These are phyloP conservation scores for Stigmatopora argus DNA, from an alignment of 2,113 vertebrate genomes.

Conservation along the genomic window DNA sequence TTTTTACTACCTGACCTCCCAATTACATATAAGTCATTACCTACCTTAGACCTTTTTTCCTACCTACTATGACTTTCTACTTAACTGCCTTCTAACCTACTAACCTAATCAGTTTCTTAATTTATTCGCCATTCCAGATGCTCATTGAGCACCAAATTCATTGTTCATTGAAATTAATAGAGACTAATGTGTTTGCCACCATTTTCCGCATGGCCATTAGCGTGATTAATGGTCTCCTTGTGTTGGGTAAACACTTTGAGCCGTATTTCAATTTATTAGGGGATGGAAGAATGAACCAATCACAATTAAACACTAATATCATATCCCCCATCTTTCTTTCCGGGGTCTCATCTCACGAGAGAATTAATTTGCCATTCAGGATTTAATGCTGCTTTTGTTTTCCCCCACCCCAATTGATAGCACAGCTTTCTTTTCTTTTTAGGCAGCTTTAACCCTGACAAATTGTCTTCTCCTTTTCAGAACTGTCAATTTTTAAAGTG, in stretches of 20 bases:
- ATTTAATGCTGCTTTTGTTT: slow-evolving; percentile 21
- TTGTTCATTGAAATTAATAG: slow-evolving; percentile 43
- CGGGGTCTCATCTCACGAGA: slow-evolving; percentile 23
- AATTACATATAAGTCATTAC: no score
- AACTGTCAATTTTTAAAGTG: slow-evolving; percentile 39
- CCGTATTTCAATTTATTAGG: slow-evolving; percentile 54
- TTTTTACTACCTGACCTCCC: not conserved
- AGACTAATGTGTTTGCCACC: slow-evolving; percentile 63
- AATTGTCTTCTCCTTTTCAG: slow-evolving; percentile 11
- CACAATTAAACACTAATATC: slow-evolving; percentile 54
- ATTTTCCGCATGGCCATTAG: slow-evolving; percentile 52
- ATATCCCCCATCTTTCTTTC: not conserved
- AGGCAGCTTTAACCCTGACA: slow-evolving; percentile 6
- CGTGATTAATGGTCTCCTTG: slow-evolving; percentile 61
- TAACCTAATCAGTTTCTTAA: not conserved
- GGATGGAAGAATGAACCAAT: slow-evolving; percentile 51
- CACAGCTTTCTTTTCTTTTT: slow-evolving; percentile 9
- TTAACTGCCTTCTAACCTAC: not conserved
- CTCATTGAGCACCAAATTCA: slow-evolving; percentile 12
- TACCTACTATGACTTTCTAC: no score
- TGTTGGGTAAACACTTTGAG: slow-evolving; percentile 57
- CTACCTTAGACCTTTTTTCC: no score
- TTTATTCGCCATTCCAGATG: not conserved
- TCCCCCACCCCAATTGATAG: slow-evolving; percentile 32
- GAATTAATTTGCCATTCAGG: slow-evolving; percentile 31